phyloP scores from a whole-genome alignment of 2,113 vertebrate genomes.

The Perca schrenkii region DNA sequence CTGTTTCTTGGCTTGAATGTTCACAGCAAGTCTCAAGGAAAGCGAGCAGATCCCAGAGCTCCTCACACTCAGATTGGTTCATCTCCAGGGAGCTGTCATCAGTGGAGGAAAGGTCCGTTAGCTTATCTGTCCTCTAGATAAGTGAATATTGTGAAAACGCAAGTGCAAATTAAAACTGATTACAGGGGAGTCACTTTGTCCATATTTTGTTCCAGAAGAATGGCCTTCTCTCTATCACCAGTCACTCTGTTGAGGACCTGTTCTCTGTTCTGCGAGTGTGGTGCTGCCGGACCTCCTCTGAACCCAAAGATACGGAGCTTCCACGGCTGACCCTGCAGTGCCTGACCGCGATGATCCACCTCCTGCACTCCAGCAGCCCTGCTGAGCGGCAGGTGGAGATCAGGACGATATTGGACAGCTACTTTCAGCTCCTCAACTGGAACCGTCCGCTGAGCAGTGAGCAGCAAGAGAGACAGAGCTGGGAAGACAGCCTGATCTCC shows the following conservation, averaged over 20 bases:
- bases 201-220: slow-evolving; percentile 85
- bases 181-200: neutral
- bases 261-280: slow-evolving; percentile 87
- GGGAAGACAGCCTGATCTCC: slow-evolving; percentile 86
- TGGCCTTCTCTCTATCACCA: slow-evolving; percentile 87
- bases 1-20: slow-evolving; percentile 23
- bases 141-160: slow-evolving; percentile 25
- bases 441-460: slow-evolving; percentile 80
- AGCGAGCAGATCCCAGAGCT: slow-evolving; percentile 83
- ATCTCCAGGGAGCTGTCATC: slow-evolving; percentile 91
- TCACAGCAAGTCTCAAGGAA: slow-evolving; percentile 86
- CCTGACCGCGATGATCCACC: slow-evolving; percentile 89
- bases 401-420: slow-evolving; percentile 88
- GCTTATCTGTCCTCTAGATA: slow-evolving; percentile 11
- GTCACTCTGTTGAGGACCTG: slow-evolving; percentile 86
- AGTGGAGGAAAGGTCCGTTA: slow-evolving; percentile 90
- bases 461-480: slow-evolving; percentile 63
- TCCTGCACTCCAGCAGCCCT: slow-evolving; percentile 89
- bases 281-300: slow-evolving; percentile 60
- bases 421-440: slow-evolving; percentile 93
- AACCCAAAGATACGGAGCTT: slow-evolving; percentile 64
- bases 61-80: slow-evolving; percentile 87
- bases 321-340: slow-evolving; percentile 82
- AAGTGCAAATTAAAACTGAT: neutral
- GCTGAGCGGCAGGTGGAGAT: slow-evolving; percentile 88